Base-by-base conservation (phyloP, 2,888 invertebrate genomes). In the Geotrupes spiniger region DNA sequence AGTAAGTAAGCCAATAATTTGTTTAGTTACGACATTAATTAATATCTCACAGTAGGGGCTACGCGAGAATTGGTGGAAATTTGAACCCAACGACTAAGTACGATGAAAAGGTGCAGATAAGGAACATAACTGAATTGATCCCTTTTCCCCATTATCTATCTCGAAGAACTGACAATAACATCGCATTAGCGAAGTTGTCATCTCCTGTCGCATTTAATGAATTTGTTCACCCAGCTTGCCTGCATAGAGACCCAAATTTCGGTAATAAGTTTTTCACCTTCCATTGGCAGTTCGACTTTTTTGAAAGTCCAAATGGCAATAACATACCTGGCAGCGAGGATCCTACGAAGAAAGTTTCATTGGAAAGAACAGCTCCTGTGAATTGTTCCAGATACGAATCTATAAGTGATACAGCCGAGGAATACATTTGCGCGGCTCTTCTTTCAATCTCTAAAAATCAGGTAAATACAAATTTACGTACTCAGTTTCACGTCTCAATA, bases 21-120 rank as follows among this genome's bases (percentile, higher is more conserved):
- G 6, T n/a, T 31, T 40, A 25, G 39, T 11, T 15, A 49, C n/a
- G 4, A 29, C n/a, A n/a, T n/a, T n/a, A 11, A 29, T 39, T 10
- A 36, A 12, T 8, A 9, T 44, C 4, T 27, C 40, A n/a, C n/a
- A n/a, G 16, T 59, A n/a, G n/a, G n/a, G n/a, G n/a, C n/a, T n/a
- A n/a, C n/a, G n/a, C n/a, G n/a, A n/a, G 75, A 49, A 59, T 79
- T 0, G 79, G 78, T 3, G 76, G 75, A 41, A 62, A 73, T 21
- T 71, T 75, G 56, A 59, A 77, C 6, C 54, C 54, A 5, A 63
- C 57, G 8, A 57, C 54, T 36, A 56, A 59, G 2, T 54, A 59
- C n/a, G 53, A 53, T 27, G n/a, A n/a, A n/a, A n/a, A n/a, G n/a
- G 58, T 61, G 0, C 68, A 70, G 50, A 57, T 71, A 17, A 63